Evolutionary conservation across 2,888 invertebrate species (phyloP).

Genomic region (Bhutanitis thaidina): DNA sequence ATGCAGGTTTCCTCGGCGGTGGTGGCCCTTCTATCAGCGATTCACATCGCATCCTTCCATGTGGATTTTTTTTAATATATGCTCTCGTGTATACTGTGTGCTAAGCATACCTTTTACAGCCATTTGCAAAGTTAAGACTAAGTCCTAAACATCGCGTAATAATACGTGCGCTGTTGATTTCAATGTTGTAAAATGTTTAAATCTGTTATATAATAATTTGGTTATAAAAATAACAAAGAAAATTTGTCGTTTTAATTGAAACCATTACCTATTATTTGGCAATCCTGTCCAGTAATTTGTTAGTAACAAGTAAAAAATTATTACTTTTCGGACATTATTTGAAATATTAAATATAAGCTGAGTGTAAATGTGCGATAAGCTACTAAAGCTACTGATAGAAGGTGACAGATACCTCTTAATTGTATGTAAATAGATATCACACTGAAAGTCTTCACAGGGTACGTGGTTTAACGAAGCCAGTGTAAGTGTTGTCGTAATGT

Average conservation of each 20-base stretch:
- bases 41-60: constrained; percentile 38
- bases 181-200: too few relatives aligned
- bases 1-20: constrained; percentile 65
- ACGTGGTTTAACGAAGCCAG: constrained; percentile 15
- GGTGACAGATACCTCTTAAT: too few relatives aligned
- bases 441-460: constrained; percentile 17
- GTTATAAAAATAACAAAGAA: too few relatives aligned
- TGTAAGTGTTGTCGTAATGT: neutral
- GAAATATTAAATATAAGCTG: too few relatives aligned
- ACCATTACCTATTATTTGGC: too few relatives aligned
- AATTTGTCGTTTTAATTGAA: too few relatives aligned
- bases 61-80: constrained; percentile 59
- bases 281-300: too few relatives aligned
- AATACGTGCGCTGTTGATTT: neutral
- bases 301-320: too few relatives aligned
- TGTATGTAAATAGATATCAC: constrained; percentile 10
- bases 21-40: constrained; percentile 45
- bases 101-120: constrained; percentile 55
- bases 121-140: constrained; percentile 49
- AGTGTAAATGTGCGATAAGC: too few relatives aligned
- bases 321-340: too few relatives aligned
- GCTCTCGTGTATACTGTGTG: constrained; percentile 52
- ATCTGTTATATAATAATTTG: too few relatives aligned
- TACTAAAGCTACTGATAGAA: too few relatives aligned
- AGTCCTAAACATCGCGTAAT: neutral